phyloP scores from a whole-genome alignment of 2,888 invertebrate genomes.

The Himalopsyche kuldschensis region DNA sequence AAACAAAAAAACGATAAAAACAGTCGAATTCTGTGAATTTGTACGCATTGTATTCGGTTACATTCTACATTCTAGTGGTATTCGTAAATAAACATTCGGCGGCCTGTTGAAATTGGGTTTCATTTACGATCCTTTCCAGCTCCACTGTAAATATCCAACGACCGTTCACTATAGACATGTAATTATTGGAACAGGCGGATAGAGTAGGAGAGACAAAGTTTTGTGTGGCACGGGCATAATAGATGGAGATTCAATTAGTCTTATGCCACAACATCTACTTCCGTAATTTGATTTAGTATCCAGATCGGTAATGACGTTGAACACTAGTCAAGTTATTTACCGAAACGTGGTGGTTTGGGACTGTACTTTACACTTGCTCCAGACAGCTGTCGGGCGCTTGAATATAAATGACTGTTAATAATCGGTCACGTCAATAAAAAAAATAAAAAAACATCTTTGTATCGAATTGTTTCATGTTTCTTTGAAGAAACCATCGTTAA shows the following conservation, averaged over 20 bases:
- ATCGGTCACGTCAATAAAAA: no score
- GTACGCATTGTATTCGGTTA: no score
- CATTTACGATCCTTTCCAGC: no score
- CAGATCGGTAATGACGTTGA: neutral
- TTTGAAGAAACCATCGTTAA: no score
- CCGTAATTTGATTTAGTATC: neutral
- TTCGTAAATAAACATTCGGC: no score
- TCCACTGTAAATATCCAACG: no score
- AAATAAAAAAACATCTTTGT: no score
- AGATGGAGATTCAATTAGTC: neutral
- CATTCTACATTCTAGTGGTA: no score
- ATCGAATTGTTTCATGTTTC: no score
- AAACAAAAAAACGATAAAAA: no score
- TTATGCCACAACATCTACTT: neutral
- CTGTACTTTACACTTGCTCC: neutral
- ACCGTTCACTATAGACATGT: neutral
- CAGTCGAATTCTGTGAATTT: no score
- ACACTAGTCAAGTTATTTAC: neutral
- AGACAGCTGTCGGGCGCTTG: neutral
- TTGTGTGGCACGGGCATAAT: neutral
- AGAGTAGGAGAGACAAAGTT: neutral
- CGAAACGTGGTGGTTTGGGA: neutral
- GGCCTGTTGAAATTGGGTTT: no score
- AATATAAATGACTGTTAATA: neutral
- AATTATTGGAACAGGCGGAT: neutral